Percentiles rank a stretch among this genome's conserved stretches.
phyloP scores from a whole-genome alignment of 2,797 vertebrate species.

The Nothura maculosa region DNA sequence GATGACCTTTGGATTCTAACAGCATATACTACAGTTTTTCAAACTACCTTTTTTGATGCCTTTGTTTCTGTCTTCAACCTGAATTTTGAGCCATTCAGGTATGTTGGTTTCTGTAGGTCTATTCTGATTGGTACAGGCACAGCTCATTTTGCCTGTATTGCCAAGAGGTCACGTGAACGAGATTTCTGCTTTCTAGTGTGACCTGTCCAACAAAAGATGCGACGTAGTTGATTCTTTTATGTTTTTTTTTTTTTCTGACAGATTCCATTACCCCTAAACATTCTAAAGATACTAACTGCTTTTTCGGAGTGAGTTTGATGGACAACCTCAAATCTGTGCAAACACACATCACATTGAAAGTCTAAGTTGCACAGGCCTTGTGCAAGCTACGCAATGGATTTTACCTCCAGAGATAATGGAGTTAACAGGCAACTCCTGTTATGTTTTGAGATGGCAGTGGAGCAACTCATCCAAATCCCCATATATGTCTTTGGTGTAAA shows the following conservation, averaged over 20 bases:
- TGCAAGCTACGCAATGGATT: background rate
- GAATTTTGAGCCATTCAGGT: background rate
- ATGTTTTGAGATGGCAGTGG: background rate
- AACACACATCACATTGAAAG: background rate
- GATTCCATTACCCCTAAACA: background rate
- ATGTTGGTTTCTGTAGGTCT: background rate
- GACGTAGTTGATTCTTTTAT: background rate
- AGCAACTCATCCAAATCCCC: background rate
- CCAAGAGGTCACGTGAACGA: background rate
- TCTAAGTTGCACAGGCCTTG: background rate
- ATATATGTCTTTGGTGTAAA: background rate
- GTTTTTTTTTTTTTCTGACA: background rate
- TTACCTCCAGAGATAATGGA: background rate
- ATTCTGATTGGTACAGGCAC: background rate
- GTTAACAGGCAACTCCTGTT: background rate
- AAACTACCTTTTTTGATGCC: background rate
- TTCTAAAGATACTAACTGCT: background rate
- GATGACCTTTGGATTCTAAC: background rate
- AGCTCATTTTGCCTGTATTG: background rate
- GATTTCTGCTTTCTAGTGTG: background rate
- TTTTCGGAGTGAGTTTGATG: background rate
- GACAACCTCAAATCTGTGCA: background rate
- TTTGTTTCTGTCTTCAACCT: background rate
- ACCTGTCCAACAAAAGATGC: background rate
- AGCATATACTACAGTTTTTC: background rate